These are phyloP conservation scores for Anguilla marmorata DNA, from an alignment of 2,797 vertebrate species.

Conservation along the genomic window DNA sequence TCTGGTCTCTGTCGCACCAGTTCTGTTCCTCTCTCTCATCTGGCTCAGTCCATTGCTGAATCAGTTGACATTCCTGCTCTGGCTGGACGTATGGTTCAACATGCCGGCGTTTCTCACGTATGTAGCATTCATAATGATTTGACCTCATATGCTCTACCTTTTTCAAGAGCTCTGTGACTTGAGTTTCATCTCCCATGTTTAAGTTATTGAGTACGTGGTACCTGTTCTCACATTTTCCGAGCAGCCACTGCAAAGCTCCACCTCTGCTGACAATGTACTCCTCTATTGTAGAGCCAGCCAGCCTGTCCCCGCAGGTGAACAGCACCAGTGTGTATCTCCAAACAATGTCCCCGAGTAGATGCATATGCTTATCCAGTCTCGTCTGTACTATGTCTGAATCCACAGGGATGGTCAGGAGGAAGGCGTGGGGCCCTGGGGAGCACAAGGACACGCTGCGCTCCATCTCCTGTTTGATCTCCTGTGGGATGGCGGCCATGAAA, in stretches of 20 bases:
- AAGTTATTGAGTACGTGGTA: slow-evolving; percentile 21
- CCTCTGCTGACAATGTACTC: neutral
- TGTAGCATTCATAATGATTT: neutral
- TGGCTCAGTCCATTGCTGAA: neutral
- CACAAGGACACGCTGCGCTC: slow-evolving; percentile 40
- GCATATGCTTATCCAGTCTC: slow-evolving; percentile 14
- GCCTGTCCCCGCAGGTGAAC: slow-evolving; percentile 5
- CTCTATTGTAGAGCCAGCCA: neutral
- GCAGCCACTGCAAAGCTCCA: neutral
- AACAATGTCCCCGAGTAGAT: neutral
- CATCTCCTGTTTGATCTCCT: slow-evolving; percentile 24
- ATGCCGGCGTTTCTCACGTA: neutral
- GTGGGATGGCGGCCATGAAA: neutral
- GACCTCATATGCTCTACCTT: neutral
- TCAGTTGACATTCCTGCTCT: neutral
- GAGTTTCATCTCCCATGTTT: neutral
- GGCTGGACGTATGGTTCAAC: neutral
- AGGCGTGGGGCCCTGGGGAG: slow-evolving; percentile 46
- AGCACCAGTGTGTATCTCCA: neutral
- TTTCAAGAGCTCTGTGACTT: slow-evolving; percentile 20
- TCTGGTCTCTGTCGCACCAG: neutral
- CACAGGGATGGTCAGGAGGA: slow-evolving; percentile 50
- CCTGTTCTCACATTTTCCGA: slow-evolving; percentile 3
- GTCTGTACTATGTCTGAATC: slow-evolving; percentile 24
- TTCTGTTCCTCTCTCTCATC: neutral